These are phyloP conservation scores for Eublepharis macularius DNA, from an alignment of 2,113 vertebrate genomes.

Conservation along the genomic window DNA sequence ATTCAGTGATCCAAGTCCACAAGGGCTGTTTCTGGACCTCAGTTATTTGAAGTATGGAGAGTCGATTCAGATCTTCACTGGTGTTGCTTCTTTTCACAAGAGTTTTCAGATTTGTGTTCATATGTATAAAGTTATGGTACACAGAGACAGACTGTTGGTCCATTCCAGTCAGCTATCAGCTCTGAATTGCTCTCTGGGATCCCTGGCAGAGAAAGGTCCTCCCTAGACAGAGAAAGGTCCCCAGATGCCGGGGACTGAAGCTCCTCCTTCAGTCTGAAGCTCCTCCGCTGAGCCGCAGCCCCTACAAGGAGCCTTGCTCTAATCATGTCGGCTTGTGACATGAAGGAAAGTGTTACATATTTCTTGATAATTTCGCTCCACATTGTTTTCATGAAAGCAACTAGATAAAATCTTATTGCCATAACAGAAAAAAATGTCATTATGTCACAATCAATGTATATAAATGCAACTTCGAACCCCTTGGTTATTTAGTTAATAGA, in stretches of 20 bases:
- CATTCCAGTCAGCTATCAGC: too few relatives aligned
- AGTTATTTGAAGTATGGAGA: neutral
- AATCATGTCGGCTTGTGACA: neutral
- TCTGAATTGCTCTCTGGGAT: too few relatives aligned
- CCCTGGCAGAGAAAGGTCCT: too few relatives aligned
- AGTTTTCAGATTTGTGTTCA: neutral
- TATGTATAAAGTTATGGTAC: too few relatives aligned
- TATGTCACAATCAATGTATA: neutral
- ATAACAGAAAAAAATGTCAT: neutral
- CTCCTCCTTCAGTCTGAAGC: too few relatives aligned
- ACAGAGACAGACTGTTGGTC: too few relatives aligned
- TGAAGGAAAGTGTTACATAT: neutral
- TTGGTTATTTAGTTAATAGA: neutral
- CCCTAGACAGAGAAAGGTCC: too few relatives aligned
- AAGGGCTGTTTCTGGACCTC: neutral
- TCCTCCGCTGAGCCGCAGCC: too few relatives aligned
- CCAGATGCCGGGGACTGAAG: too few relatives aligned
- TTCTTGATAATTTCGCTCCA: neutral
- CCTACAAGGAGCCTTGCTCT: too few relatives aligned
- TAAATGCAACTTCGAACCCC: neutral
- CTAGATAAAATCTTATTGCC: neutral
- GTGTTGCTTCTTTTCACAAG: neutral
- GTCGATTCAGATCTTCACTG: neutral
- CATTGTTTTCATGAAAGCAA: neutral
- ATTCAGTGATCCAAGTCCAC: neutral